Conservation (phyloP, 53 echinoderm and acorn worm species). For the Astropecten irregularis region DNA sequence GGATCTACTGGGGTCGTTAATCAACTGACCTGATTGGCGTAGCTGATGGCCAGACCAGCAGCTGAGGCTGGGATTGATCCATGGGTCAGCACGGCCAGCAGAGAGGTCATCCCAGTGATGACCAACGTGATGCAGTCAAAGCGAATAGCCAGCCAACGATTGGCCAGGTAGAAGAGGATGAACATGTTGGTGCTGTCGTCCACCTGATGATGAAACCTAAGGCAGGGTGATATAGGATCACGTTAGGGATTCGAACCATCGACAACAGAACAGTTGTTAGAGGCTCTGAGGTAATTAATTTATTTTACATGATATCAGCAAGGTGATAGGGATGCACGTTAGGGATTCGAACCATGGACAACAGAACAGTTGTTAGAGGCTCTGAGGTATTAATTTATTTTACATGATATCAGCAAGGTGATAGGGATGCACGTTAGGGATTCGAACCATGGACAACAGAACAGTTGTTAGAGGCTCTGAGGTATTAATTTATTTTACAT, state of each 20-base stretch:
- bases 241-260: not conserved
- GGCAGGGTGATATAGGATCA: not conserved
- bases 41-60: slow-evolving; percentile 72
- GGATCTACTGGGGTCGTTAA: too few species aligned
- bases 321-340: too few species aligned
- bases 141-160: slow-evolving; percentile 75
- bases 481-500: too few species aligned
- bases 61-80: slow-evolving; percentile 66
- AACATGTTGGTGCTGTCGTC: slow-evolving; percentile 67
- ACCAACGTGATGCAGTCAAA: slow-evolving; percentile 60
- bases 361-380: too few species aligned
- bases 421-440: too few species aligned
- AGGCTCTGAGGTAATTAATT: too few species aligned
- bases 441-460: too few species aligned
- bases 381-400: too few species aligned
- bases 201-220: slow-evolving; percentile 64
- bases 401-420: too few species aligned
- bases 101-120: slow-evolving; percentile 32
- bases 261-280: not conserved
- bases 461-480: too few species aligned
- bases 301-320: too few species aligned
- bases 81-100: slow-evolving; percentile 68
- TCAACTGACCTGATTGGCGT: slow-evolving; percentile 69
- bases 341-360: too few species aligned
- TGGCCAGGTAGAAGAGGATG: slow-evolving; percentile 71